Conservation (phyloP, 2,888 invertebrate genomes). For the Cistogaster globosa region DNA sequence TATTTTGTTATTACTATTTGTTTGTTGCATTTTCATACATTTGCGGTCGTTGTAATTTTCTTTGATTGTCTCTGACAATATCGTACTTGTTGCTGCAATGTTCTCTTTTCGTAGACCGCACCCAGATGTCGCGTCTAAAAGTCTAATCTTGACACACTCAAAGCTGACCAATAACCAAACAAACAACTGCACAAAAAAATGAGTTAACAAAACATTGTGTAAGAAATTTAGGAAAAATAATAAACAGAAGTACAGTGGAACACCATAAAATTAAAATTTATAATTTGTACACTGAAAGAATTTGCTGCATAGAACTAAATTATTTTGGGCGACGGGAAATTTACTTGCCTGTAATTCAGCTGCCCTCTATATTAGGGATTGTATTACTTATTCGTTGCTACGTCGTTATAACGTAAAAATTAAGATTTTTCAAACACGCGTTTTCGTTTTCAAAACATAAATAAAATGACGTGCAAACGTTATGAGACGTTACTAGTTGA, state of each 20-base stretch:
- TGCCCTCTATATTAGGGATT: too few species aligned
- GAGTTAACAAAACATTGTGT: neutral
- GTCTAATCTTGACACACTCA: constrained; percentile 58
- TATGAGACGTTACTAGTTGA: too few species aligned
- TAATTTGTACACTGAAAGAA: too few species aligned
- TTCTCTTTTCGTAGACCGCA: constrained; percentile 56
- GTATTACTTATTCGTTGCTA: too few species aligned
- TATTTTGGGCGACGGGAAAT: too few species aligned
- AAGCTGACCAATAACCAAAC: constrained; percentile 39
- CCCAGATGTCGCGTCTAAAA: constrained; percentile 66
- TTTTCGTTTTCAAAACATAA: too few species aligned
- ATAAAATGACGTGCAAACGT: too few species aligned
- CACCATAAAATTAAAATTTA: too few species aligned
- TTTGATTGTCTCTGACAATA: constrained; percentile 53
- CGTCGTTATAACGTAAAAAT: too few species aligned
- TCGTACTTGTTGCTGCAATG: constrained; percentile 28
- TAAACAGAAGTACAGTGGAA: neutral
- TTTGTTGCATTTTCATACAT: constrained; percentile 1
- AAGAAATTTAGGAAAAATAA: neutral
- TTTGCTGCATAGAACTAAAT: too few species aligned
- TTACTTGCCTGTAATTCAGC: too few species aligned
- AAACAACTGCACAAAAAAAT: neutral
- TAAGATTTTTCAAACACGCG: too few species aligned
- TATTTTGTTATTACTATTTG: neutral
- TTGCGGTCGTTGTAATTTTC: constrained; percentile 25